A percentile compares a stretch with the other conserved stretches of the same genome.
phyloP scores from a whole-genome alignment of 1,140 invertebrate species.

The Calephelis virginiensis region DNA sequence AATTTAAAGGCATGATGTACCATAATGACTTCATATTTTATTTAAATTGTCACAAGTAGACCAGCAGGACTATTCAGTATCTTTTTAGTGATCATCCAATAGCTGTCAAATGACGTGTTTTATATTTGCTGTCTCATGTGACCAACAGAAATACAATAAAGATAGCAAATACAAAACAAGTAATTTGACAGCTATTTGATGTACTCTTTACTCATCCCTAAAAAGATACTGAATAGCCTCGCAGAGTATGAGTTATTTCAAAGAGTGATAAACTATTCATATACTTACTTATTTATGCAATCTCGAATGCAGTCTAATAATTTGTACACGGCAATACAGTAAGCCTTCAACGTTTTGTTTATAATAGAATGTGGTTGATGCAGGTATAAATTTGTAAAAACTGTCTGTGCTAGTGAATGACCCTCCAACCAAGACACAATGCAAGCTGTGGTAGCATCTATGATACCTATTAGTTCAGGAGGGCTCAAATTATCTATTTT shows the following conservation, averaged over 20 bases:
- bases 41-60: too few relatives aligned
- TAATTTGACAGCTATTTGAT: too few relatives aligned
- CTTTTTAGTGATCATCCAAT: too few relatives aligned
- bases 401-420: slow-evolving; percentile 96
- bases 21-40: too few relatives aligned
- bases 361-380: slow-evolving; percentile 93
- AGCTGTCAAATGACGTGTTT: too few relatives aligned
- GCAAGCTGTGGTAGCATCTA: slow-evolving; percentile 95
- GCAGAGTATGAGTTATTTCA: not conserved
- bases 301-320: slow-evolving; percentile 94
- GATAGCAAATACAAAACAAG: too few relatives aligned
- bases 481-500: slow-evolving; percentile 88
- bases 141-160: too few relatives aligned
- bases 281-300: slow-evolving; percentile 88
- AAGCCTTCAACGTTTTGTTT: slow-evolving; percentile 91
- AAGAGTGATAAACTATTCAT: not conserved
- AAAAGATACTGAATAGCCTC: too few relatives aligned
- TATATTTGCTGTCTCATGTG: too few relatives aligned
- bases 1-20: too few relatives aligned
- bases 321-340: slow-evolving; percentile 93
- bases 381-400: slow-evolving; percentile 97
- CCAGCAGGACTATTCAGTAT: too few relatives aligned
- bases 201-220: too few relatives aligned
- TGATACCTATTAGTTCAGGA: slow-evolving; percentile 90
- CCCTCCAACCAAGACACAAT: slow-evolving; percentile 97